phyloP scores from a whole-genome alignment of 2,113 vertebrate species.

The Engraulis encrasicolus region DNA sequence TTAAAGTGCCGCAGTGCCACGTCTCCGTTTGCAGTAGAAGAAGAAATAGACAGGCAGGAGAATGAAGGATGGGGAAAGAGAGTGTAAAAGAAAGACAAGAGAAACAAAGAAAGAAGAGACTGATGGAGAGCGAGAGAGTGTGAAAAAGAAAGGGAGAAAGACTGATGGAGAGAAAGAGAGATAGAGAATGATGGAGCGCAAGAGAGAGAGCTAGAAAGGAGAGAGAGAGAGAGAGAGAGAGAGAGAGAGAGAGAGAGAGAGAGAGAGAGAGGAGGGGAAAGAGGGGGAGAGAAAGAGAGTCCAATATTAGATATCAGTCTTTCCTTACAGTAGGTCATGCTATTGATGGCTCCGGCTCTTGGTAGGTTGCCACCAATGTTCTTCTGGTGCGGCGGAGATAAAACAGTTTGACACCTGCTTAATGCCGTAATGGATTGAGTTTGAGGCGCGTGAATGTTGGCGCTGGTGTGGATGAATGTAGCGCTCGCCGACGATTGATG shows the following conservation, averaged over 20 bases:
- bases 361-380: conserved; percentile 21
- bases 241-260: conserved; percentile 46
- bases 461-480: conserved; percentile 6
- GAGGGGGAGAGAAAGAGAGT: background rate
- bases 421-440: conserved; percentile 15
- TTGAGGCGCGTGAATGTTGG: conserved; percentile 12
- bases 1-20: background rate
- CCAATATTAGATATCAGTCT: conserved; percentile 21
- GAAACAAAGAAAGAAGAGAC: background rate
- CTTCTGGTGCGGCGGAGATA: background rate
- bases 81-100: conserved; percentile 47
- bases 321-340: conserved; percentile 17
- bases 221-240: background rate
- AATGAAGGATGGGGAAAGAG: no score
- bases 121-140: conserved; percentile 44
- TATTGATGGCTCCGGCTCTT: conserved; percentile 12
- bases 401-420: conserved; percentile 21
- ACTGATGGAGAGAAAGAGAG: background rate
- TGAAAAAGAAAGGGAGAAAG: background rate
- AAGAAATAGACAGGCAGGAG: background rate
- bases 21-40: conserved; percentile 68
- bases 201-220: background rate
- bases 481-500: conserved; percentile 11
- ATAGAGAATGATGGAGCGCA: no score
- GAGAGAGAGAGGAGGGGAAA: background rate